Base-by-base conservation (phyloP, 1,140 invertebrate genomes). In the Calliphora vicina region DNA sequence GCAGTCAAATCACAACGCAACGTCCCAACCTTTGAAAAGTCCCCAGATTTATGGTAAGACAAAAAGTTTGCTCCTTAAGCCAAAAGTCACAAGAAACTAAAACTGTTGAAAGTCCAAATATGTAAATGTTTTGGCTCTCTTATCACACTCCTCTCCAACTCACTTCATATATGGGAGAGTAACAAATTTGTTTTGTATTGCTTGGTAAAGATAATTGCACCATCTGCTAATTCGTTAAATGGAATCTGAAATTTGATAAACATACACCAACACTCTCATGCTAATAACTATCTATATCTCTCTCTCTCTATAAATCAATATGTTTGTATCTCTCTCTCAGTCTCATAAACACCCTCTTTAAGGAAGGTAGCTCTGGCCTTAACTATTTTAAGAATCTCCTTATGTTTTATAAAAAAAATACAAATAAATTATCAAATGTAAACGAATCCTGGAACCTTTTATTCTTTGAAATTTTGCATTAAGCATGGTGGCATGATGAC, bases 11-110 rank as follows among this genome's bases (percentile, higher is more conserved):
- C 27, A 82, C 80, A 27, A 76, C 50, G 12, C 67, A 72, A 72
- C 61, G 20, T 10, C 61, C 61, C 12, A 74, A 74, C 26, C 42
- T 45, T 71, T 17, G 23, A 83, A 43, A 83, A 73, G 43, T 80
- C 45, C 35, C 78, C 50, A 61, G 61, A 35, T 29, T 35, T 42
- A 2, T 76, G 73, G 73, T 20, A 76, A 42, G 73, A 35, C 27
- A 42, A 45, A 20, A 67, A 67, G n/a, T 67, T 17, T 50, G 12
- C 45, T n/a, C 17, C 13, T 13, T 50, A 50, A 50, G 15, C 35
- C 35, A 35, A 5, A 13, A 50, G 10, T 10, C 45, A 17, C 45
- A 12, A 50, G 17, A 13, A 50, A 50, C 17, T 50, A 50, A 50
- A 50, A 43, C 42, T n/a, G n/a, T n/a, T 35, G 0, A 35, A 2